Conservation (phyloP, 2,113 vertebrate genomes). For the Egretta garzetta region DNA sequence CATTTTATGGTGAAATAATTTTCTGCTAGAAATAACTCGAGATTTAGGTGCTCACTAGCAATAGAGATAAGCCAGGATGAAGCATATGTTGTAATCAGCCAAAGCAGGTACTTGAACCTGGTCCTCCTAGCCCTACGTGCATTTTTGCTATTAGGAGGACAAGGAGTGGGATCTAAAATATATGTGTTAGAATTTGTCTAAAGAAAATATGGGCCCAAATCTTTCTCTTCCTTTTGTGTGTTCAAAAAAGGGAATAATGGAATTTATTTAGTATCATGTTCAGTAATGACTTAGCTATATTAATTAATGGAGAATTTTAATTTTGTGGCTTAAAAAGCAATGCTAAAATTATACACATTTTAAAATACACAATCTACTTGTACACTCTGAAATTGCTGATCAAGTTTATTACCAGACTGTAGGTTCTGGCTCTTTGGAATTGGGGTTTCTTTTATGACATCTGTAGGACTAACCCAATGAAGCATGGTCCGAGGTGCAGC, state of each 20-base stretch:
- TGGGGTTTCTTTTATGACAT: not conserved
- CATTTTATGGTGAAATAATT: not conserved
- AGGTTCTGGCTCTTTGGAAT: not conserved
- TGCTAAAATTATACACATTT: not conserved
- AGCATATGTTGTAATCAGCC: not conserved
- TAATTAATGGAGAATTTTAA: not conserved
- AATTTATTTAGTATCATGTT: not conserved
- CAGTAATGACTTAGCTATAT: not conserved
- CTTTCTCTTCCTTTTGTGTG: not conserved
- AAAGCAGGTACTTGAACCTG: not conserved
- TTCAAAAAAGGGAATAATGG: not conserved
- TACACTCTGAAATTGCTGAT: not conserved
- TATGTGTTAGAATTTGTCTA: not conserved
- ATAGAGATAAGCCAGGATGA: not conserved
- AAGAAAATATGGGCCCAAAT: not conserved
- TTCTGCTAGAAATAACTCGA: not conserved
- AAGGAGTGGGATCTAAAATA: not conserved
- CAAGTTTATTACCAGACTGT: not conserved
- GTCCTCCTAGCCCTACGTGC: not conserved
- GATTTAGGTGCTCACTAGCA: not conserved
- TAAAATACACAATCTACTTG: not conserved
- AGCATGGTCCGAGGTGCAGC: fast-evolving
- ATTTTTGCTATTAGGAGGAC: not conserved
- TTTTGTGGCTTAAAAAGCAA: not conserved
- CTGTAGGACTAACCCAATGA: not conserved